Evolutionary conservation across 2,113 vertebrate genomes (phyloP).

Genomic region (Aviceda subcristata): DNA sequence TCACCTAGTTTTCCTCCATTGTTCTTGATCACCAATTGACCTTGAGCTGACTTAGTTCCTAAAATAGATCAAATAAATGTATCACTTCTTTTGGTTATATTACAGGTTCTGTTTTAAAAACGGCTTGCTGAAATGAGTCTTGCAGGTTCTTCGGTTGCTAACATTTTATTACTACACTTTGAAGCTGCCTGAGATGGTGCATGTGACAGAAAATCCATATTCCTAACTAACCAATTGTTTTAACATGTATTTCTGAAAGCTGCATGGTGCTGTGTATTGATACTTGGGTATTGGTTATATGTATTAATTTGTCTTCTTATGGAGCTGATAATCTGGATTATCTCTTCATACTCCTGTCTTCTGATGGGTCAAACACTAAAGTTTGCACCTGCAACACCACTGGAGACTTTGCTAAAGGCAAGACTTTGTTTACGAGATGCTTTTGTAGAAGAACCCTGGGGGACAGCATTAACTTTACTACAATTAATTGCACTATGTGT

Average conservation of each 20-base stretch:
- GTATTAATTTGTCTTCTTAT: background rate
- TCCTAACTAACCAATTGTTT: background rate
- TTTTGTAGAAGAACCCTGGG: background rate
- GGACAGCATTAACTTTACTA: background rate
- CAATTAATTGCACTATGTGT: background rate
- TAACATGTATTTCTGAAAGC: slow-evolving; percentile 29
- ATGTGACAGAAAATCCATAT: slow-evolving; percentile 22
- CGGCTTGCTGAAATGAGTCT: slow-evolving; percentile 52
- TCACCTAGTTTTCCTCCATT: slow-evolving; percentile 66
- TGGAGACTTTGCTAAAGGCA: background rate
- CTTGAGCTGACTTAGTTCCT: slow-evolving; percentile 65
- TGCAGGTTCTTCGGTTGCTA: slow-evolving; percentile 42
- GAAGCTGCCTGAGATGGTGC: slow-evolving; percentile 35
- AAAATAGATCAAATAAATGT: slow-evolving; percentile 68
- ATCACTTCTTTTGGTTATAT: slow-evolving; percentile 62
- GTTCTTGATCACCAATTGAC: slow-evolving; percentile 70
- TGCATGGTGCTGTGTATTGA: background rate
- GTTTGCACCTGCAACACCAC: background rate
- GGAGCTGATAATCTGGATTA: background rate
- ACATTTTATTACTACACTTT: slow-evolving; percentile 58
- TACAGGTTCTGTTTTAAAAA: slow-evolving; percentile 50
- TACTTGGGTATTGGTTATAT: background rate
- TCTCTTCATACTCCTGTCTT: background rate
- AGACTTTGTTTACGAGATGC: background rate
- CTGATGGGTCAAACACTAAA: background rate